Conservation (phyloP, 2,888 invertebrate genomes). For the Iphiclides podalirius region DNA sequence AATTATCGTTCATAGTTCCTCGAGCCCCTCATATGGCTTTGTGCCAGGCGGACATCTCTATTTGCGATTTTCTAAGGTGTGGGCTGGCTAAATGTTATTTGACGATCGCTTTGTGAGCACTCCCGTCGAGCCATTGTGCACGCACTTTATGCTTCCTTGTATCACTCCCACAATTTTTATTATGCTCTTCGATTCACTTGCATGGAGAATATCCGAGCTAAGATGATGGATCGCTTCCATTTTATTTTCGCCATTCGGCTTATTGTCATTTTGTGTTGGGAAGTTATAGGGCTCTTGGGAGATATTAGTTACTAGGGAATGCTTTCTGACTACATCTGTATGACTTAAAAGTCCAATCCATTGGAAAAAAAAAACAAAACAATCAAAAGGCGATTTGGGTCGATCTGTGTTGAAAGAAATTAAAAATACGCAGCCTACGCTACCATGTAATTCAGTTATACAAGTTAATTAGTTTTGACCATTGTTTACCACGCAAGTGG, state of each 20-base stretch:
- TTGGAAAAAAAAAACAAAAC: too few species aligned
- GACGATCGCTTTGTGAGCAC: constrained; percentile 74
- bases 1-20: constrained; percentile 73
- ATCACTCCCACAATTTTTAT: constrained; percentile 77
- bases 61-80: constrained; percentile 78
- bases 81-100: constrained; percentile 79
- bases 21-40: constrained; percentile 61
- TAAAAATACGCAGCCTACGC: too few species aligned
- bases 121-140: constrained; percentile 67
- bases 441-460: too few species aligned
- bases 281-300: constrained; percentile 71
- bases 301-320: constrained; percentile 24
- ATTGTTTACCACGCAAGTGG: too few species aligned
- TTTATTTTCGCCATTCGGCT: constrained; percentile 32
- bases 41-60: constrained; percentile 71
- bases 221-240: constrained; percentile 65
- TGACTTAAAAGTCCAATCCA: too few species aligned
- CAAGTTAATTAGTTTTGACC: too few species aligned
- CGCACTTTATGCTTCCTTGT: constrained; percentile 53
- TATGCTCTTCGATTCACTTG: constrained; percentile 63
- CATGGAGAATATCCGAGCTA: constrained; percentile 49
- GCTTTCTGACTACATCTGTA: not conserved
- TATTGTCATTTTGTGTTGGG: constrained; percentile 51
- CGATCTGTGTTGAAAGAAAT: too few species aligned
- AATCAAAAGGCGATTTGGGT: too few species aligned